Evolutionary conservation across 2,797 vertebrate genomes (phyloP).

Genomic region (Chaetodon trifasciatus): DNA sequence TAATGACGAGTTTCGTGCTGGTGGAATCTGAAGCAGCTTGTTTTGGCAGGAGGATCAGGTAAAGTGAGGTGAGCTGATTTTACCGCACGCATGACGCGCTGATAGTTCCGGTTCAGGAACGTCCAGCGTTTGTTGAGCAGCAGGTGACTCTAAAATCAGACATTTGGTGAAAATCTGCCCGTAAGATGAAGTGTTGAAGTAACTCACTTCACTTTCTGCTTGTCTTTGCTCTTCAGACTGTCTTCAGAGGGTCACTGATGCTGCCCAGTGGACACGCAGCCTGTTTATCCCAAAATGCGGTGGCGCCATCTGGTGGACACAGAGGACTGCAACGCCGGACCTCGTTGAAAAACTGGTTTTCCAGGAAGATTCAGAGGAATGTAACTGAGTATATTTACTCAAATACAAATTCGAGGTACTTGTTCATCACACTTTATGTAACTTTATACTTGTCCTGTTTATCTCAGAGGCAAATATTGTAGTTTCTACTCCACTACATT

Average conservation of each 20-base stretch:
- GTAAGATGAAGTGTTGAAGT: neutral
- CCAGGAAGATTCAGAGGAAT: too few species aligned
- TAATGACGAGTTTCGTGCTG: neutral
- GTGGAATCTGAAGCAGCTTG: neutral
- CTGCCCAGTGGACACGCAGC: neutral
- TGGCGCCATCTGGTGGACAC: slow-evolving; percentile 67
- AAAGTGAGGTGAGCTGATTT: neutral
- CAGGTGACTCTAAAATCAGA: neutral
- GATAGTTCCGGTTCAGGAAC: neutral
- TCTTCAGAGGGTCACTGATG: slow-evolving; percentile 18
- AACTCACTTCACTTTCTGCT: neutral
- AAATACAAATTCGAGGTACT: too few species aligned
- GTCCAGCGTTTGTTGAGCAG: neutral
- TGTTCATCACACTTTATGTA: too few species aligned
- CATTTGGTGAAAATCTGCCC: fast-evolving
- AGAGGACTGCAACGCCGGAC: fast-evolving
- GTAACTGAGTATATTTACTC: too few species aligned
- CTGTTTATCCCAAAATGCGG: slow-evolving; percentile 16
- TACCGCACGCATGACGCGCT: neutral
- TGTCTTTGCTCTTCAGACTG: slow-evolving; percentile 1
- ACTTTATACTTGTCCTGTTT: neutral
- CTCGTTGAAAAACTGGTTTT: neutral
- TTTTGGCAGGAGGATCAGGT: neutral
- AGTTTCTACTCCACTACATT: too few species aligned
- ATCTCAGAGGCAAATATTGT: too few species aligned